phyloP scores from a whole-genome alignment of 1,140 invertebrate species.

The Eumeta japonica region DNA sequence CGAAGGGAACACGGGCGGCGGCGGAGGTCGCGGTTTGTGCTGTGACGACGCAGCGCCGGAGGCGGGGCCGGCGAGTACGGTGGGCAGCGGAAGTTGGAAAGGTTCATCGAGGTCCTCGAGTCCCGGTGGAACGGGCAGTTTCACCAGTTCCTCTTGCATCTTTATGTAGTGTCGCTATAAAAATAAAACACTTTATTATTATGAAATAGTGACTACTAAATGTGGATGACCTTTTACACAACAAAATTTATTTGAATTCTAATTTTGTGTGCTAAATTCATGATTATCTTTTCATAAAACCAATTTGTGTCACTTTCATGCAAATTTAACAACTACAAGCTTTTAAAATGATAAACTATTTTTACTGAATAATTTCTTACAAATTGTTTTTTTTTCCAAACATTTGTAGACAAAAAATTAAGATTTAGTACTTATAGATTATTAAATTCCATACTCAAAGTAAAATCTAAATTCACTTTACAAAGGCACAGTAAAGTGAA shows the following conservation, averaged over 20 bases:
- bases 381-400: no score
- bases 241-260: not conserved
- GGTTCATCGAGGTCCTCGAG: constrained; percentile 70
- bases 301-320: no score
- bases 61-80: constrained; percentile 24
- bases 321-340: no score
- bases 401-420: no score
- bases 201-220: not conserved
- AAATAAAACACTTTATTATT: constrained; percentile 1
- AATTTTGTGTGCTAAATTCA: not conserved
- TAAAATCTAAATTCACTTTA: no score
- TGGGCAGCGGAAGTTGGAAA: constrained; percentile 53
- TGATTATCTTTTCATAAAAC: no score
- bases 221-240: not conserved
- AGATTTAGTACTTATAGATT: no score
- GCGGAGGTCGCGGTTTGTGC: constrained; percentile 22
- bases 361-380: no score
- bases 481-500: no score
- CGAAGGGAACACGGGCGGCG: constrained; percentile 19
- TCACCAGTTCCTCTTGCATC: constrained; percentile 75
- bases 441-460: no score
- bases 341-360: no score
- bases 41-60: constrained; percentile 2
- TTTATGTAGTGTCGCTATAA: constrained; percentile 76
- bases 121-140: constrained; percentile 72